phyloP scores from a whole-genome alignment of 2,888 invertebrate genomes.

The Xylocampa areola region DNA sequence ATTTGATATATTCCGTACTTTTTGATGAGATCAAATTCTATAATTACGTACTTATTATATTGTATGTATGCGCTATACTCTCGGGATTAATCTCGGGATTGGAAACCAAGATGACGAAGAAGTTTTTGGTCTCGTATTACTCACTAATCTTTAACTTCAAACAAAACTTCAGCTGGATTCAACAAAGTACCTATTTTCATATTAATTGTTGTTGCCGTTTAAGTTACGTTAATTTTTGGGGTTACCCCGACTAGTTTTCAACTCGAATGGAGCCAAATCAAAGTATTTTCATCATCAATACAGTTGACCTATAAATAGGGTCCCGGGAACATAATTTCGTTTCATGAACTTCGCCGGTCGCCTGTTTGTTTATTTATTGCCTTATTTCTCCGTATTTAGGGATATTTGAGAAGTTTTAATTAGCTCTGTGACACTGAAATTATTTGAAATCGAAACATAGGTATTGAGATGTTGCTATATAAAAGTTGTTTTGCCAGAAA shows the following conservation, averaged over 20 bases:
- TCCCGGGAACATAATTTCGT: conserved; percentile 56
- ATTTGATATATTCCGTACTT: no score
- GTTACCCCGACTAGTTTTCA: no score
- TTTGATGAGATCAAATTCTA: no score
- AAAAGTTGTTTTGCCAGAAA: background rate
- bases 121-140: no score
- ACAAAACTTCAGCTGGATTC: background rate
- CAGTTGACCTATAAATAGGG: conserved; percentile 30
- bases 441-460: conserved; percentile 40
- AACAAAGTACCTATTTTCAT: no score
- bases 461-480: background rate
- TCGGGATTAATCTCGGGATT: no score
- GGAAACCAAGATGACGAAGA: no score
- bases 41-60: no score
- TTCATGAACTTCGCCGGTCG: conserved; percentile 51
- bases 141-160: background rate
- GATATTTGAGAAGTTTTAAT: conserved; percentile 63
- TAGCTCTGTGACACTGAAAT: conserved; percentile 57
- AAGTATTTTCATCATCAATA: conserved; percentile 6
- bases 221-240: no score
- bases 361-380: conserved; percentile 62
- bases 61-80: no score
- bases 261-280: no score
- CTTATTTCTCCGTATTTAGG: conserved; percentile 54
- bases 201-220: no score